These are phyloP conservation scores for Scaptomyza flava DNA, from an alignment of 2,888 invertebrate species.

Conservation along the genomic window DNA sequence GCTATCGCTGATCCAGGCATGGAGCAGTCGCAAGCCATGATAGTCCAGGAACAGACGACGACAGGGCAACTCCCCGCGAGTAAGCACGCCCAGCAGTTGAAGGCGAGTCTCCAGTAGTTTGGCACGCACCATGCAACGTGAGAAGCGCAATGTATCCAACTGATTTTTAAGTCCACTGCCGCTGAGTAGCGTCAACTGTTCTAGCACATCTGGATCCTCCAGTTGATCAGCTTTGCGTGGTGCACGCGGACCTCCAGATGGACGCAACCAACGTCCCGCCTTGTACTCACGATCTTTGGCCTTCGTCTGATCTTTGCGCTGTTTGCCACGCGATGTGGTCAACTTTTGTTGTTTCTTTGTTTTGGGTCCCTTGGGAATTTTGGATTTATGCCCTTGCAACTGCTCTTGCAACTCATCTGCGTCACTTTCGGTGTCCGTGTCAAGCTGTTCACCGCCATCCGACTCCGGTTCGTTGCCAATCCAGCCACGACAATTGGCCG, in stretches of 20 bases:
- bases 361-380: conserved; percentile 20
- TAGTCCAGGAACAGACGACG: conserved; percentile 95
- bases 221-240: conserved; percentile 80
- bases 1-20: conserved; percentile 95
- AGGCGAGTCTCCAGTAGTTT: conserved; percentile 92
- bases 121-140: conserved; percentile 96
- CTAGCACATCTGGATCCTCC: conserved; percentile 90
- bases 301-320: conserved; percentile 58
- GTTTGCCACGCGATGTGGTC: conserved; percentile 24
- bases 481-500: conserved; percentile 96
- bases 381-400: conserved; percentile 34
- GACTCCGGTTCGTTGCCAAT: conserved; percentile 95
- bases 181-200: conserved; percentile 93
- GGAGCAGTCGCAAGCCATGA: conserved; percentile 94
- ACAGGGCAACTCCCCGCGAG: conserved; percentile 92
- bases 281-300: conserved; percentile 77
- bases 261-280: conserved; percentile 67
- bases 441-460: conserved; percentile 86
- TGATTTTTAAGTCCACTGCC: conserved; percentile 94
- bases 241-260: conserved; percentile 26
- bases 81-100: conserved; percentile 91
- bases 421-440: conserved; percentile 85
- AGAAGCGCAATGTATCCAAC: conserved; percentile 94
- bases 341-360: conserved; percentile 29
- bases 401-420: conserved; percentile 34